Evolutionary conservation across 2,888 invertebrate species (phyloP).

Genomic region (Bruchidius siliquastri): DNA sequence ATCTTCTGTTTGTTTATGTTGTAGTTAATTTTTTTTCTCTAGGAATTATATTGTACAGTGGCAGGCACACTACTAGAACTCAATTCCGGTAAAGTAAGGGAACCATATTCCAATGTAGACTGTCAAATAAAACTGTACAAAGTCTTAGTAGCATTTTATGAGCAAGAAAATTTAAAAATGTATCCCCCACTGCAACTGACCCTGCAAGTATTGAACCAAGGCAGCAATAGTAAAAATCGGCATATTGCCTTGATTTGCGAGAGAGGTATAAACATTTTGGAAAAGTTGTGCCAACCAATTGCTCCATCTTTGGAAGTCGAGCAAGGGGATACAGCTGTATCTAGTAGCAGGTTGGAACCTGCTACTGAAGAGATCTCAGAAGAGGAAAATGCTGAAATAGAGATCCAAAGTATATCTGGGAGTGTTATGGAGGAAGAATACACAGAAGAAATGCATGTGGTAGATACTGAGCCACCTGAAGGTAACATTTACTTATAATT

Average conservation of each 20-base stretch:
- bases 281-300: constrained; percentile 27
- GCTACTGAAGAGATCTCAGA: constrained; percentile 2
- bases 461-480: neutral
- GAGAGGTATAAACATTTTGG: constrained; percentile 19
- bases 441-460: constrained; percentile 3
- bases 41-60: constrained; percentile 20
- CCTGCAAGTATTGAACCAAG: constrained; percentile 20
- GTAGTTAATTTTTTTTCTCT: constrained; percentile 6
- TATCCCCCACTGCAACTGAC: constrained; percentile 22
- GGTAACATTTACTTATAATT: neutral
- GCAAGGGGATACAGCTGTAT: neutral
- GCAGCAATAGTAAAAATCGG: constrained; percentile 15
- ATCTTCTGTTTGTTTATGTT: neutral
- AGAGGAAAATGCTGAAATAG: constrained; percentile 1
- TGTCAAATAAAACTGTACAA: constrained; percentile 22
- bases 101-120: constrained; percentile 18
- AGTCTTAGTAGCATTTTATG: constrained; percentile 23
- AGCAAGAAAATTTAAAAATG: constrained; percentile 22
- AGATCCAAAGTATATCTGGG: neutral
- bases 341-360: neutral
- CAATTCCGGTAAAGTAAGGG: constrained; percentile 14
- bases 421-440: constrained; percentile 6
- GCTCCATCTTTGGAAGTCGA: constrained; percentile 21
- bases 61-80: constrained; percentile 20
- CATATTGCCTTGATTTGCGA: constrained; percentile 19